Evolutionary conservation across 2,797 vertebrate genomes (phyloP).

Genomic region (Alectoris magna): DNA sequence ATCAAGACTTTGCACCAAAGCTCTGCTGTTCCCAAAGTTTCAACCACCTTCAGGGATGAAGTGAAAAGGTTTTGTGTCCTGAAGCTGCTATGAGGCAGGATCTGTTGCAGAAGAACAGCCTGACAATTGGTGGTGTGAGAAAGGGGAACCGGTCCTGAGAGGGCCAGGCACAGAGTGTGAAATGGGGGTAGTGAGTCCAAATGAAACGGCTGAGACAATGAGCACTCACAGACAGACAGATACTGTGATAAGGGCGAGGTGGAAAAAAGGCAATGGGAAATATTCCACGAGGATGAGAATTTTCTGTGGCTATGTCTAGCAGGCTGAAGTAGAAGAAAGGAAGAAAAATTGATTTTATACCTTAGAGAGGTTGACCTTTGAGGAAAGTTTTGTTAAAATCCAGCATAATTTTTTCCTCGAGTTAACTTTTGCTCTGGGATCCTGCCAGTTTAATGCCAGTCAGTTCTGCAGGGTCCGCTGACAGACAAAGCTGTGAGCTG

Average conservation of each 20-base stretch:
- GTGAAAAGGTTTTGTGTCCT: not conserved
- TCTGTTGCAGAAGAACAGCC: not conserved
- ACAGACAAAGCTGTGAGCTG: constrained; percentile 18
- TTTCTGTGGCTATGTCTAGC: constrained; percentile 10
- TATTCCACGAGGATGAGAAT: constrained; percentile 9
- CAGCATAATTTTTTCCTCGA: constrained; percentile 26
- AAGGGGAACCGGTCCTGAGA: not conserved
- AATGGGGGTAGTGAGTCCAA: not conserved
- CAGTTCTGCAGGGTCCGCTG: not conserved
- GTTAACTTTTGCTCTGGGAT: not conserved
- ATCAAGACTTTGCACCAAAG: not conserved
- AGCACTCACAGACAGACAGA: not conserved
- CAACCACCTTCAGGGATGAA: not conserved
- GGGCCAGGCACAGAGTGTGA: not conserved
- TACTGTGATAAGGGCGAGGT: not conserved
- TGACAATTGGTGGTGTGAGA: not conserved
- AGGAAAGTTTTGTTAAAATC: constrained; percentile 62
- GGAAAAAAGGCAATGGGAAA: not conserved
- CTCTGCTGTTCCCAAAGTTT: not conserved
- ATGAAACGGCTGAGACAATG: not conserved
- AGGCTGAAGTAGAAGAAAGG: not conserved
- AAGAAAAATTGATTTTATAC: constrained; percentile 39
- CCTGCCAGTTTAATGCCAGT: constrained; percentile 34
- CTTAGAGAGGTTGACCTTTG: constrained; percentile 33
- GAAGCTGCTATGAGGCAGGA: not conserved